Percentiles rank a stretch among this genome's conserved stretches.
Evolutionary conservation across 2,888 invertebrate species (phyloP).

Genomic region (Acleris laterana): DNA sequence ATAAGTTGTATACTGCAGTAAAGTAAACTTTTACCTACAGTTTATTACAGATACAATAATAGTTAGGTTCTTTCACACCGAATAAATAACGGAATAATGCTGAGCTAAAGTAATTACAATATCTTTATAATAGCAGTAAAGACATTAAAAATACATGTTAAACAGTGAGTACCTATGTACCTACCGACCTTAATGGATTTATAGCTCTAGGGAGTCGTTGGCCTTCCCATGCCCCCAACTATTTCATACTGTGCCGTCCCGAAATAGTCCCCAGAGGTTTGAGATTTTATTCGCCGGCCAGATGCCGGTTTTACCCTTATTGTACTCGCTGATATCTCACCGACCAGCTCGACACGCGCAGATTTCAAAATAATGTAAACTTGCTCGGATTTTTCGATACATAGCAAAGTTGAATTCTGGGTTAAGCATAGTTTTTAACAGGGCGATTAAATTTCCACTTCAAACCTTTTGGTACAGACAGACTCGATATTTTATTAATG

Average conservation of each 20-base stretch:
- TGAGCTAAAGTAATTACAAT: no score
- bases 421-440: no score
- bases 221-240: constrained; percentile 5
- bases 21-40: no score
- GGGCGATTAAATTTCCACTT: no score
- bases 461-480: no score
- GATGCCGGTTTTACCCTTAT: background rate
- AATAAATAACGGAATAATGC: no score
- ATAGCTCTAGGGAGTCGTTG: constrained; percentile 13
- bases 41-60: no score
- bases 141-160: background rate
- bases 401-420: no score
- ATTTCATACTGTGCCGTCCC: constrained; percentile 8
- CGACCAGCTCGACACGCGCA: background rate
- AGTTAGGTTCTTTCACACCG: no score
- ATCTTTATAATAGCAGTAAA: background rate
- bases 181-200: constrained; percentile 12
- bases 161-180: constrained; percentile 3
- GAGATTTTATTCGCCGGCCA: constrained; percentile 3
- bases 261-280: constrained; percentile 6
- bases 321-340: background rate
- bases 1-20: no score
- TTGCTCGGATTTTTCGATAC: background rate
- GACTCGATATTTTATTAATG: no score
- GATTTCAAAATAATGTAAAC: background rate